A percentile compares a stretch with the other conserved stretches of the same genome.
phyloP scores from a whole-genome alignment of 2,888 invertebrate genomes.

The Parnassius mnemosyne region DNA sequence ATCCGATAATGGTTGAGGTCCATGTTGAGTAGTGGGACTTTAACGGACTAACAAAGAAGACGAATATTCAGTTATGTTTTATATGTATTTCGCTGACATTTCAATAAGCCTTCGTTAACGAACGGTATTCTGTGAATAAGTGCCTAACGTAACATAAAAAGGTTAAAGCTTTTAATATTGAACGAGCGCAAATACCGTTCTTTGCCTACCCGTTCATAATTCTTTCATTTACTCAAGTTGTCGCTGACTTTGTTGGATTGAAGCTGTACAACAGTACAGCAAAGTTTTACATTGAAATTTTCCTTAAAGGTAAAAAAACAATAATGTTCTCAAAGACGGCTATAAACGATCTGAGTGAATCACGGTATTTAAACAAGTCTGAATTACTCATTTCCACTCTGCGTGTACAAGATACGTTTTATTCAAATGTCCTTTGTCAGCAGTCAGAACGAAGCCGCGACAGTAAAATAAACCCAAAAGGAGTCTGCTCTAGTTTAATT shows the following conservation, averaged over 20 bases:
- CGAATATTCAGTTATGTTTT: too few species aligned
- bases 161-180: slow-evolving; percentile 25
- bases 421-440: slow-evolving; percentile 42
- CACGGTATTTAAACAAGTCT: slow-evolving; percentile 38
- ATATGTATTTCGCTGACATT: slow-evolving; percentile 1
- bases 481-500: slow-evolving; percentile 35
- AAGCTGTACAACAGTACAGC: slow-evolving; percentile 20
- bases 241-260: slow-evolving; percentile 27
- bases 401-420: slow-evolving; percentile 35
- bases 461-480: slow-evolving; percentile 37
- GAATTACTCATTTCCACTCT: slow-evolving; percentile 39
- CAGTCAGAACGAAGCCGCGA: slow-evolving; percentile 32
- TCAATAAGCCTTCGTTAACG: slow-evolving; percentile 8
- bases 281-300: slow-evolving; percentile 24
- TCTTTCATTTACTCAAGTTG: slow-evolving; percentile 25
- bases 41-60: too few species aligned
- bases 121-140: slow-evolving; percentile 17
- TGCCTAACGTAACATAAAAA: slow-evolving; percentile 21
- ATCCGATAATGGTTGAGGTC: too few species aligned
- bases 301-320: slow-evolving; percentile 20
- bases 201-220: slow-evolving; percentile 28
- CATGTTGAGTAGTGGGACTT: too few species aligned
- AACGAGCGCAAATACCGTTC: slow-evolving; percentile 25
- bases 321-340: slow-evolving; percentile 29
- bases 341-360: slow-evolving; percentile 33